Evolutionary conservation across 1,140 invertebrate genomes (phyloP), one percentile per base, ranked within the genome.

Genomic region (Aculops lycopersici): DNA sequence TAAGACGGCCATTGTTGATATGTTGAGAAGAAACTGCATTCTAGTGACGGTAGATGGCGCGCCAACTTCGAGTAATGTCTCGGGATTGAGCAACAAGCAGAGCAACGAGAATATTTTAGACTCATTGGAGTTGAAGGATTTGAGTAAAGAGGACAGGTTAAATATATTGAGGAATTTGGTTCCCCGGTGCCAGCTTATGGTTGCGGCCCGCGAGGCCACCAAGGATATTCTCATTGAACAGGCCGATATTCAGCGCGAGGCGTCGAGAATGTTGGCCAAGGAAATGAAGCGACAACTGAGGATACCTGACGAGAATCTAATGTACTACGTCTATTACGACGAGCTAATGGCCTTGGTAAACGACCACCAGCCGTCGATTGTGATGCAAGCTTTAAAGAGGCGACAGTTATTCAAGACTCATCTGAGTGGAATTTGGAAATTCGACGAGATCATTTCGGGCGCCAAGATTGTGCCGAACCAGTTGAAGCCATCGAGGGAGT

Each of bases 281-380:
- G 45, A 65, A 17, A 59, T 79, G 55, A 59, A 64, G 0, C 45
- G 50, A 2, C 60, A 70, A 45, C 69, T 68, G 43, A 56, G 62
- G 13, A 45, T 81, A 14, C 73, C 73, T 0, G 59, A 68, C 36
- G 47, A 51, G 15, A 62, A 71, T 18, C 54, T 79, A 0, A 53
- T 79, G 18, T 75, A 67, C 51, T 73, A 65, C 53, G 57, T 80
- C 37, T 69, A 69, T 1, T 56, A 66, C 20, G 45, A 60, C 24
- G 75, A 80, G 55, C 59, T 79, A 13, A 54, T 55, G 14, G 46
- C 56, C 21, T 55, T 75, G 0, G 52, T 75, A 2, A 37, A 55
- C 4, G 61, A 55, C 2, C 52, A 62, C 31, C 62, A 65, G 48
- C 61, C 67, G 3, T 53, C 48, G 4, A 49, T 73, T 15, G 54